Evolutionary conservation across 2,888 invertebrate genomes (phyloP).

Genomic region (Phengaris alcon): DNA sequence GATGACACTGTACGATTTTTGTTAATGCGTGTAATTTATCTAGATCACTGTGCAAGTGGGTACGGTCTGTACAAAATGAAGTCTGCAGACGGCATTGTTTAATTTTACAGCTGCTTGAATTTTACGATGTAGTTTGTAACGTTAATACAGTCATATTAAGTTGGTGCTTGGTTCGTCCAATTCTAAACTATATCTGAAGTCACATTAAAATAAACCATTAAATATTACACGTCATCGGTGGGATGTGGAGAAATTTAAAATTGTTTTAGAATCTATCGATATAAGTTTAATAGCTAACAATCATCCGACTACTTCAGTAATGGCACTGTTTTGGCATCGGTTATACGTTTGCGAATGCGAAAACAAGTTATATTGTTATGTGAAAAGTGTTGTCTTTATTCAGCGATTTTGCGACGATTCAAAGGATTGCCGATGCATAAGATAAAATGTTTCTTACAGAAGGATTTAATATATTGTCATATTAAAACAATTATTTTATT

Average conservation of each 20-base stretch:
- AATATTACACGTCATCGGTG: conserved; percentile 27
- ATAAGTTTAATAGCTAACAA: conserved; percentile 29
- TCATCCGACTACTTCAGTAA: conserved; percentile 30
- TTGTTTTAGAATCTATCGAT: conserved; percentile 29
- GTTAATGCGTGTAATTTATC: not conserved
- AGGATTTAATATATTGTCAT: not conserved
- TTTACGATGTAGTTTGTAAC: conserved; percentile 37
- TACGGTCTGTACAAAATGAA: not conserved
- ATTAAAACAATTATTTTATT: not conserved
- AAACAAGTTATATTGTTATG: conserved; percentile 23
- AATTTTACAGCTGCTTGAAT: conserved; percentile 38
- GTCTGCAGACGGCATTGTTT: conserved; percentile 35
- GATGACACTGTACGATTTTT: not conserved
- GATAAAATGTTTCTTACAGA: not conserved
- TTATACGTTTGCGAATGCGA: conserved; percentile 21
- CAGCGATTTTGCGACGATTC: not conserved
- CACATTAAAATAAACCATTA: conserved; percentile 31
- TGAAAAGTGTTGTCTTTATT: conserved; percentile 11
- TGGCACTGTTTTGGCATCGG: conserved; percentile 29
- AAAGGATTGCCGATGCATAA: not conserved
- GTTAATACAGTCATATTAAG: conserved; percentile 35
- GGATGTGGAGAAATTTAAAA: conserved; percentile 29
- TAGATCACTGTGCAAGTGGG: not conserved
- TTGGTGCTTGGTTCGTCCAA: conserved; percentile 30
- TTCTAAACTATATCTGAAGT: conserved; percentile 33